Conservation (phyloP, 2,888 invertebrate genomes). For the Clostera curtula region DNA sequence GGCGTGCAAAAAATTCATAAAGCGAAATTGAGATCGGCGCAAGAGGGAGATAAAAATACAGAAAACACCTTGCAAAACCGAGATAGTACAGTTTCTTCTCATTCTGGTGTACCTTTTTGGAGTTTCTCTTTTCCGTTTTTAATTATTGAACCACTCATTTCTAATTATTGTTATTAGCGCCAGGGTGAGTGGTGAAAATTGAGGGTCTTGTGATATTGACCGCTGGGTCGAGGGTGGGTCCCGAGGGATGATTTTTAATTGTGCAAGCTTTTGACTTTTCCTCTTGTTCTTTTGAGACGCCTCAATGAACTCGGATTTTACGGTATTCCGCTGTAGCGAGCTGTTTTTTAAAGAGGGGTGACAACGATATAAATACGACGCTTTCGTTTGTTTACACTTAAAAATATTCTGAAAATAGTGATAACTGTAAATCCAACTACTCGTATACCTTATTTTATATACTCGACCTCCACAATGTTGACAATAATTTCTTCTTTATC, state of each 20-base stretch:
- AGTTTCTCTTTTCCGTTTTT: constrained; percentile 74
- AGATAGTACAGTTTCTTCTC: constrained; percentile 40
- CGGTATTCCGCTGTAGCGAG: constrained; percentile 52
- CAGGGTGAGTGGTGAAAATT: constrained; percentile 72
- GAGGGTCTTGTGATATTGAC: constrained; percentile 73
- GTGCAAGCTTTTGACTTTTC: constrained; percentile 67
- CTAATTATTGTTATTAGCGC: constrained; percentile 77
- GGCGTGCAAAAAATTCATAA: constrained; percentile 46
- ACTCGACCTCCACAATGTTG: too few species aligned
- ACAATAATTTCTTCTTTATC: too few species aligned
- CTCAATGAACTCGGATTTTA: constrained; percentile 68
- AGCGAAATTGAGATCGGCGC: constrained; percentile 49
- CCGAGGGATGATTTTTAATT: constrained; percentile 65
- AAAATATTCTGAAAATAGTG: too few species aligned
- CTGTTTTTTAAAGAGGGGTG: constrained; percentile 41
- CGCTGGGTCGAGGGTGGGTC: constrained; percentile 58
- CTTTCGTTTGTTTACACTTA: too few species aligned
- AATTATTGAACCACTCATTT: constrained; percentile 77
- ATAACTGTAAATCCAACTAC: too few species aligned
- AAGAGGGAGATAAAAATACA: constrained; percentile 31
- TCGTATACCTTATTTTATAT: too few species aligned
- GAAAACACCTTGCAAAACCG: constrained; percentile 25
- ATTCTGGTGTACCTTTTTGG: constrained; percentile 50
- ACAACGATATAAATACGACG: neutral
- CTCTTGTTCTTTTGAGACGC: constrained; percentile 67